Evolutionary conservation across 2,888 invertebrate species (phyloP).

Genomic region (Cotesia congregata): DNA sequence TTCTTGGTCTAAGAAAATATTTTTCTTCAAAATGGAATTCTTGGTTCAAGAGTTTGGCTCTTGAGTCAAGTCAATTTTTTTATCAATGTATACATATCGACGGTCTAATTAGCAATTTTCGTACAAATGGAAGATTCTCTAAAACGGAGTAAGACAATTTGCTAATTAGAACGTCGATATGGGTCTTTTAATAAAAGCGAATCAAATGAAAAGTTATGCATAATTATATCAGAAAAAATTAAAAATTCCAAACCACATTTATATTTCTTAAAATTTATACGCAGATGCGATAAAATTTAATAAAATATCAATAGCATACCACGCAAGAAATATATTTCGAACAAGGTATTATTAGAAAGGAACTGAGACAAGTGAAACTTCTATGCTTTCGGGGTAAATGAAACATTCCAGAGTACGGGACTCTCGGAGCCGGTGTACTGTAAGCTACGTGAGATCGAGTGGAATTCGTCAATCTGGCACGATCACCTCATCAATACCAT

Average conservation of each 20-base stretch:
- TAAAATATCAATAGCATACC: neutral
- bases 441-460: neutral
- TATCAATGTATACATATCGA: too few species aligned
- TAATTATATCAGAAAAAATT: too few species aligned
- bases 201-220: too few species aligned
- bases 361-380: neutral
- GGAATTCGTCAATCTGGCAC: constrained; percentile 38
- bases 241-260: neutral
- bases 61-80: too few species aligned
- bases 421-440: neutral
- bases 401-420: neutral
- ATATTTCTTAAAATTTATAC: neutral
- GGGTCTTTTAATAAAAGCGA: too few species aligned
- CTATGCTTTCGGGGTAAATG: neutral
- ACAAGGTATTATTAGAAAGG: neutral
- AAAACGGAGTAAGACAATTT: too few species aligned
- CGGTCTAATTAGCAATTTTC: too few species aligned
- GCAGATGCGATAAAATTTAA: neutral
- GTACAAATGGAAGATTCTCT: too few species aligned
- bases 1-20: too few species aligned
- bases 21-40: too few species aligned
- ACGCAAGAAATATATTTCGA: neutral
- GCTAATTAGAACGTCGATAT: too few species aligned
- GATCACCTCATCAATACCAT: neutral
- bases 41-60: too few species aligned